Evolutionary conservation across 2,113 vertebrate species (phyloP).

Genomic region (Leucosticte australis): DNA sequence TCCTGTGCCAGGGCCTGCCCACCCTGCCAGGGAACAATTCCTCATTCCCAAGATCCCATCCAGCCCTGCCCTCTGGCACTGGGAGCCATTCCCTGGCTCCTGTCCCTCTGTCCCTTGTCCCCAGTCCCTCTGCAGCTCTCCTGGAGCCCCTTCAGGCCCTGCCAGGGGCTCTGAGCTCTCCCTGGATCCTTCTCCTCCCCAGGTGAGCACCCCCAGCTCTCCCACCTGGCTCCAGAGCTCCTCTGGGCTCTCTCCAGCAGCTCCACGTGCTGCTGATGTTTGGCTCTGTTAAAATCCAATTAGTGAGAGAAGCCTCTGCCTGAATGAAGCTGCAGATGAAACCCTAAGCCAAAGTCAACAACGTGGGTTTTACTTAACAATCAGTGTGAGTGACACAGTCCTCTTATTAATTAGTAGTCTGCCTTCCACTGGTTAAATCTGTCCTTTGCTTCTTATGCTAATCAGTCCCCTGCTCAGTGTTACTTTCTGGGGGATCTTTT

Average conservation of each 20-base stretch:
- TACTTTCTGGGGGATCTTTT: not conserved
- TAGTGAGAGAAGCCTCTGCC: not conserved
- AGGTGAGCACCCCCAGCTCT: not conserved
- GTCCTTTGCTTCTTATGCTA: not conserved
- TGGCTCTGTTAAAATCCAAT: not conserved
- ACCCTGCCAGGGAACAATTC: not conserved
- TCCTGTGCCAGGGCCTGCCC: too few species aligned
- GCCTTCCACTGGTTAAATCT: not conserved
- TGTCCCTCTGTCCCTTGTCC: not conserved
- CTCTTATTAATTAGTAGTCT: not conserved
- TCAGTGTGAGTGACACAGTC: not conserved
- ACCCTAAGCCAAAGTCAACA: not conserved
- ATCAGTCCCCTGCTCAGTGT: not conserved
- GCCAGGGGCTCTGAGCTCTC: not conserved
- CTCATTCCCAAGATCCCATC: not conserved
- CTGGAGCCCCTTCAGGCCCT: not conserved
- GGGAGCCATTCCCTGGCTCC: not conserved
- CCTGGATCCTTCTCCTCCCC: not conserved
- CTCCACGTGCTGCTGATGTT: accelerated
- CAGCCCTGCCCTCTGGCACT: not conserved
- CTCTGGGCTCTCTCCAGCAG: not conserved
- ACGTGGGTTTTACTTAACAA: not conserved
- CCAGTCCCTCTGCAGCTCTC: not conserved
- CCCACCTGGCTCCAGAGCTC: not conserved
- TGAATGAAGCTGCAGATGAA: not conserved